phyloP scores from a whole-genome alignment of 2,888 invertebrate species.

The Pristionchus arcanus region DNA sequence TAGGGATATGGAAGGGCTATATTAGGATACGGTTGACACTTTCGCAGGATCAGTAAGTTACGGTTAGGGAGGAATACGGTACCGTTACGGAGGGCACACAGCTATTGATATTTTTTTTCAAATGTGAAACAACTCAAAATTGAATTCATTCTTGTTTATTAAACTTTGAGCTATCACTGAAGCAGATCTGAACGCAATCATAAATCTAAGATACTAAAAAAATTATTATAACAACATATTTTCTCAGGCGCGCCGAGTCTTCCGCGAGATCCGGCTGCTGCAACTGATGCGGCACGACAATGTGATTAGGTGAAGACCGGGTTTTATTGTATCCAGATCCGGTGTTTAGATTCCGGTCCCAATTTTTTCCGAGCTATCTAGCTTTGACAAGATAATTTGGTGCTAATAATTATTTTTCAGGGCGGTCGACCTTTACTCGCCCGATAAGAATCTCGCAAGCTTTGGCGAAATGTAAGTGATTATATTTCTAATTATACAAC shows the following conservation, averaged over 20 bases:
- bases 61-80: background rate
- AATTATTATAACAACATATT: background rate
- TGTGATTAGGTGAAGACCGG: constrained; percentile 84
- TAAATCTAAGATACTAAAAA: background rate
- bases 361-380: too few species aligned
- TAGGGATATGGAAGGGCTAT: background rate
- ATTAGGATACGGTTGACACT: background rate
- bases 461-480: constrained; percentile 74
- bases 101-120: too few species aligned
- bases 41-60: background rate
- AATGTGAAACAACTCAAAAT: too few species aligned
- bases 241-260: constrained; percentile 90
- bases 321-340: too few species aligned
- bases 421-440: constrained; percentile 75
- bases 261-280: constrained; percentile 93
- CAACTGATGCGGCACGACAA: constrained; percentile 99
- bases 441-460: constrained; percentile 65
- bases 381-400: too few species aligned
- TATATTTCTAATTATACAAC: background rate
- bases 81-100: background rate
- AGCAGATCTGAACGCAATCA: background rate
- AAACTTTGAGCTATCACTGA: background rate
- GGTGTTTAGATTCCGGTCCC: too few species aligned
- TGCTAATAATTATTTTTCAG: background rate
- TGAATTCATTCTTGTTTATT: too few species aligned